Conservation (phyloP, 92 coral and sea anemone genomes). For the Epizoanthus ramosus region DNA sequence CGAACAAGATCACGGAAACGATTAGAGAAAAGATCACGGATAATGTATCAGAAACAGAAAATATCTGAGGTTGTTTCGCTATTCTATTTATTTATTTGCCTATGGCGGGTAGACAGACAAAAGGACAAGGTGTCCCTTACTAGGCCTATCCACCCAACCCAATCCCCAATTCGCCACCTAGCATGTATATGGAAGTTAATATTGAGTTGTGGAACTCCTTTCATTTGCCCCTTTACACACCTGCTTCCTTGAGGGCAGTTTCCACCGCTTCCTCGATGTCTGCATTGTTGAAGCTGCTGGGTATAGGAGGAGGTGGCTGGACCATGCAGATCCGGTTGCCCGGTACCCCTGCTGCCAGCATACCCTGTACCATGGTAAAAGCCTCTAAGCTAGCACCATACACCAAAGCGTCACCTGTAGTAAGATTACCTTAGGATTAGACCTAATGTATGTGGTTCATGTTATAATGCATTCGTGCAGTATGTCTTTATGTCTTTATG, state of each 20-base stretch:
- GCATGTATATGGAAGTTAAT: not conserved
- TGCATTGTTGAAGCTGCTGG: constrained; percentile 90
- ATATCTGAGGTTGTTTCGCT: too few relatives aligned
- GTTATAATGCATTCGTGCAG: too few relatives aligned
- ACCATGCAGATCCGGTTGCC: constrained; percentile 83
- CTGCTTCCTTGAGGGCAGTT: constrained; percentile 44
- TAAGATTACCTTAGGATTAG: not conserved
- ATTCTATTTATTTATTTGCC: too few relatives aligned
- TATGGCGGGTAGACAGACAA: too few relatives aligned
- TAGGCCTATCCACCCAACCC: too few relatives aligned
- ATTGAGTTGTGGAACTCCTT: not conserved
- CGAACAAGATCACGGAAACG: not conserved
- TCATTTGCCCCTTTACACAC: not conserved
- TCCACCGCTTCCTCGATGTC: constrained; percentile 88
- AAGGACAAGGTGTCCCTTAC: too few relatives aligned
- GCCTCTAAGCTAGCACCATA: constrained; percentile 91
- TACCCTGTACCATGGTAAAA: constrained; percentile 79
- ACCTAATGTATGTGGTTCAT: too few relatives aligned
- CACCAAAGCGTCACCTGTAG: constrained; percentile 85
- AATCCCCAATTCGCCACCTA: too few relatives aligned
- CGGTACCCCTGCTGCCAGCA: constrained; percentile 76
- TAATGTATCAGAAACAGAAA: too few relatives aligned
- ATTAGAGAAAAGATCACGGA: not conserved
- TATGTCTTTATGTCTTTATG: too few relatives aligned
- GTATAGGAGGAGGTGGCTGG: constrained; percentile 86